Conservation (phyloP, 2,888 invertebrate genomes). For the Torymus aiolomorphi region DNA sequence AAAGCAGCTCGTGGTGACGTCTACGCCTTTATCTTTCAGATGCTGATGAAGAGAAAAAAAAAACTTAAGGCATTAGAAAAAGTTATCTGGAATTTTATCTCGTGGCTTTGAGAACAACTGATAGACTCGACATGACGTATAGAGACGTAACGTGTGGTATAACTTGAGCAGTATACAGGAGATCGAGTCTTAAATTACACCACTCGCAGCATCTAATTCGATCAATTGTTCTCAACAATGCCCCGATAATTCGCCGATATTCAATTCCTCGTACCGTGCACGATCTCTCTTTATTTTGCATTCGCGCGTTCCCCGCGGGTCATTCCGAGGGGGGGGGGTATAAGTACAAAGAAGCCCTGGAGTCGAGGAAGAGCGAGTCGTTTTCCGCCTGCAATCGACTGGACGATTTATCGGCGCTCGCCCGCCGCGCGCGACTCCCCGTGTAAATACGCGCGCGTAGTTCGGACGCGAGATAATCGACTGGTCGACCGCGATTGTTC, state of each 20-base stretch:
- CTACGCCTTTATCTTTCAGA: neutral
- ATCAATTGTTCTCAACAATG: conserved; percentile 45
- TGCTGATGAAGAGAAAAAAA: neutral
- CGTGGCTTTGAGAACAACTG: conserved; percentile 22
- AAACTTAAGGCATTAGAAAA: no score
- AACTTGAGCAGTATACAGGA: conserved; percentile 56
- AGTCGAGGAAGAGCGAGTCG: neutral
- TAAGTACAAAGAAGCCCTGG: conserved; percentile 31
- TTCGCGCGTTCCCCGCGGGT: neutral
- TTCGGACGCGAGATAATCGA: conserved; percentile 54
- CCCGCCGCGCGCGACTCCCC: conserved; percentile 35
- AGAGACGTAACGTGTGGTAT: conserved; percentile 6
- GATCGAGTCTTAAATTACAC: conserved; percentile 22
- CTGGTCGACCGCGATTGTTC: conserved; percentile 57
- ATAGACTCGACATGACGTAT: conserved; percentile 3
- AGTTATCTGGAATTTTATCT: neutral
- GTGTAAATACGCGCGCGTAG: conserved; percentile 53
- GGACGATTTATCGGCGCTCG: conserved; percentile 40
- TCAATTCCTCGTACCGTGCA: neutral
- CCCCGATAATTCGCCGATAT: no score
- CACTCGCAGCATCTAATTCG: conserved; percentile 17
- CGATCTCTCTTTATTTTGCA: conserved; percentile 9
- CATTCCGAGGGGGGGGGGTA: neutral
- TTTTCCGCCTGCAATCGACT: conserved; percentile 22
- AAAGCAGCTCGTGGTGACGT: no score